These are phyloP conservation scores for Bombus sylvicola DNA, from an alignment of 1,140 invertebrate species.

Conservation along the genomic window DNA sequence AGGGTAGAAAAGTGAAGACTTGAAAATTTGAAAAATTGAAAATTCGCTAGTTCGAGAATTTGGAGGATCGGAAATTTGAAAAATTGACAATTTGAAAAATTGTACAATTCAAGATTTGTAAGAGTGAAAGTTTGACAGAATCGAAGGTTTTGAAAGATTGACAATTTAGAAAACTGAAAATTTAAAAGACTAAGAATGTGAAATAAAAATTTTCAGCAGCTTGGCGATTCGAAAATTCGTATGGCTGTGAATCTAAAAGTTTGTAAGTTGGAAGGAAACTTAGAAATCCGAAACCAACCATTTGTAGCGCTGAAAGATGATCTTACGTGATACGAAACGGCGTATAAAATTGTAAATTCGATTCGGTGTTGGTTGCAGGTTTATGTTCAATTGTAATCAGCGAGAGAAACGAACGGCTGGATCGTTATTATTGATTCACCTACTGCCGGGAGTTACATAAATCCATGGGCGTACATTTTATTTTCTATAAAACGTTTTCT, in stretches of 20 bases:
- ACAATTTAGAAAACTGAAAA: not conserved
- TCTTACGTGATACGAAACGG: not conserved
- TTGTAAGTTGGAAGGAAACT: not conserved
- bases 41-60: too few species aligned
- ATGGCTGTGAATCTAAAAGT: too few species aligned
- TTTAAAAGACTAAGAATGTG: not conserved
- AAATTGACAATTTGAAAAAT: too few species aligned
- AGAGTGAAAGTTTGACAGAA: not conserved
- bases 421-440: slow-evolving; percentile 11
- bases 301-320: slow-evolving; percentile 2
- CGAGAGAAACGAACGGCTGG: not conserved
- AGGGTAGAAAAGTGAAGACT: not conserved
- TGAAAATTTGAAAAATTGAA: not conserved
- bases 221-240: too few species aligned
- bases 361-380: not conserved
- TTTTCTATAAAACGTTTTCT: slow-evolving; percentile 4
- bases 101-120: too few species aligned
- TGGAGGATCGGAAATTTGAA: too few species aligned
- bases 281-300: not conserved
- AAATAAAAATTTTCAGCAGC: too few species aligned
- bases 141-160: not conserved
- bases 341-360: slow-evolving; percentile 6
- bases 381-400: too few species aligned
- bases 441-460: slow-evolving; percentile 19
- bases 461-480: not conserved